Base-by-base conservation (phyloP, 2,797 vertebrate species). In the Fistularia commersonii region DNA sequence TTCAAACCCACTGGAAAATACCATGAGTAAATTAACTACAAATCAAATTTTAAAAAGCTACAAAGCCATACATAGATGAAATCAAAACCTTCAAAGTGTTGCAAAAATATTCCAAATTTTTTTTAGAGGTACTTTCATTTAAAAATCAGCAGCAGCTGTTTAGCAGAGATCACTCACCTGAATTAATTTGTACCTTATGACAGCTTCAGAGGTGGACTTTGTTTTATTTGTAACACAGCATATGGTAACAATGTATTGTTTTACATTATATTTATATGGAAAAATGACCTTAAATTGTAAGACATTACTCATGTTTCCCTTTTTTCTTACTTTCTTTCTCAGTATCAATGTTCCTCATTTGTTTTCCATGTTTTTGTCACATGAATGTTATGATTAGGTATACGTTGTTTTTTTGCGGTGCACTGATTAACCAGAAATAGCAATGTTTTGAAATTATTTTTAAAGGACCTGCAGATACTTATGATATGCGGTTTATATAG, bases 331-430 rank as follows among this genome's bases (percentile, higher is more conserved):
- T 36, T 40, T 66, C 65, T 71, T 57, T 64, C 40, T 70, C 58
- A 58, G 68, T 63, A 61, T 61, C 44, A 7, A 56, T 6, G 39
- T 59, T 58, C 11, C 64, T 48, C 0, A 12, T 52, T 72, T 64
- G 32, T 65, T 70, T 23, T 23, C 23, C 23, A 23, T 23, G 4
- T 23, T 2, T 23, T 23, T 4, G 2, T 23, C 41, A 66, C 15
- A 53, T 64, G 36, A 65, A 61, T 63, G 43, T 66, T 39, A 53
- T 61, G 59, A 69, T 61, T 14, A 68, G 66, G 67, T 67, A 76
- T 63, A 61, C 69, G 76, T 64, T 81, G 74, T 83, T 85, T 75
- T 76, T 64, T 72, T 66, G 62, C 42, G 51, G 74, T 69, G 61
- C 69, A 62, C 70, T 69, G 59, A 81, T 66, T 60, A 68, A 61